These are phyloP conservation scores for Oscheius sp. DNA, from an alignment of 2,888 invertebrate species.

Conservation along the genomic window DNA sequence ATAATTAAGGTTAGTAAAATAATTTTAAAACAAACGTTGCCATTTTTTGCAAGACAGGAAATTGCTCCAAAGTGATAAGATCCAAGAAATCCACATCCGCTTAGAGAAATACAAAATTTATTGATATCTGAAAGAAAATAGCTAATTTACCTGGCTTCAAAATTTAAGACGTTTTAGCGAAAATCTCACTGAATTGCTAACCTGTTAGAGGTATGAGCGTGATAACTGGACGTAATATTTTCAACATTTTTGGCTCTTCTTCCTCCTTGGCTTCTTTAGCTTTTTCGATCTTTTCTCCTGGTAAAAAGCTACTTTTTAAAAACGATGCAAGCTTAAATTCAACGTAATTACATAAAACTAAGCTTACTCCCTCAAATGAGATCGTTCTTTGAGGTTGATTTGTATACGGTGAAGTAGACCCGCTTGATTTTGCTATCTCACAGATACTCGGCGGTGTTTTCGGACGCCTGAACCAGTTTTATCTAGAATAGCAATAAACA, in stretches of 20 bases:
- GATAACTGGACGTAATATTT: slow-evolving; percentile 31
- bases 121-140: slow-evolving; percentile 13
- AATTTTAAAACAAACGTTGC: slow-evolving; percentile 51
- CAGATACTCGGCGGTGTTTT: too few species aligned
- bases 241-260: slow-evolving; percentile 13
- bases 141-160: too few species aligned
- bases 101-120: slow-evolving; percentile 48
- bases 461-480: too few species aligned
- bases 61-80: slow-evolving; percentile 68
- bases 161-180: too few species aligned
- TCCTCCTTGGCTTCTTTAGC: slow-evolving; percentile 17
- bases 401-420: too few species aligned
- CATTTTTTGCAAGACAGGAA: slow-evolving; percentile 57
- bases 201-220: slow-evolving; percentile 31
- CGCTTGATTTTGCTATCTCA: too few species aligned
- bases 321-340: slow-evolving; percentile 20
- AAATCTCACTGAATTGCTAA: background rate
- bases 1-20: background rate
- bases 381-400: too few species aligned
- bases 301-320: slow-evolving; percentile 2
- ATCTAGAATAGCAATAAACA: too few species aligned
- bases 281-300: slow-evolving; percentile 11
- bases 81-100: slow-evolving; percentile 67
- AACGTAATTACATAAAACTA: background rate
- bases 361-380: background rate